Conservation (phyloP, 2,113 vertebrate genomes). For the Riparia riparia region DNA sequence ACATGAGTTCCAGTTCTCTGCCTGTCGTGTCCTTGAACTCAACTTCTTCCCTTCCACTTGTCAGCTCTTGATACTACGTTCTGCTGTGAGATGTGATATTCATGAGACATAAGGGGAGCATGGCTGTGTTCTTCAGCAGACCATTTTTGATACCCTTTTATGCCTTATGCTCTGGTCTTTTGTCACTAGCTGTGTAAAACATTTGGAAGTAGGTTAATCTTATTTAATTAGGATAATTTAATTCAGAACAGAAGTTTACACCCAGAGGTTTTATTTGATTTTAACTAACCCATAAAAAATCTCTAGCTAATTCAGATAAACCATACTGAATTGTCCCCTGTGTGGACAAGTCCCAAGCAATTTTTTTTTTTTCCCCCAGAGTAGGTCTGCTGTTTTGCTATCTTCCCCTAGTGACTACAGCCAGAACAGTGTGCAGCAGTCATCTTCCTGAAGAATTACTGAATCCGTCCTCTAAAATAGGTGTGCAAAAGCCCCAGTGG, state of each 20-base stretch:
- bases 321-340: not conserved
- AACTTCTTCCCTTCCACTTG: not conserved
- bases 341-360: not conserved
- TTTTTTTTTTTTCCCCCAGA: not conserved
- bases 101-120: not conserved
- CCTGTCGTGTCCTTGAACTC: not conserved
- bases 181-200: not conserved
- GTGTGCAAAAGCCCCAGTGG: not conserved
- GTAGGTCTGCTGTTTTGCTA: not conserved
- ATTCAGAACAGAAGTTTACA: not conserved
- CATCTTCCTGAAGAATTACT: not conserved
- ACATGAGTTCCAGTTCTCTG: not conserved
- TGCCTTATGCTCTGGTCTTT: not conserved
- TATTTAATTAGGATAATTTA: not conserved
- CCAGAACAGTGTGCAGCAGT: not conserved
- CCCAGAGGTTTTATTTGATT: not conserved
- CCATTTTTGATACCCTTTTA: not conserved
- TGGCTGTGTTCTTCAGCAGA: not conserved
- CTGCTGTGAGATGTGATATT: not conserved
- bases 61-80: not conserved
- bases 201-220: not conserved
- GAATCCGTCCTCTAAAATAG: not conserved
- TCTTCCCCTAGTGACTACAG: not conserved
- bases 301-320: not conserved
- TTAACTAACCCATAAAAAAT: not conserved